A percentile compares a stretch with the other conserved stretches of the same genome.
phyloP scores from a whole-genome alignment of 2,113 vertebrate genomes.

The Entosphenus tridentatus region DNA sequence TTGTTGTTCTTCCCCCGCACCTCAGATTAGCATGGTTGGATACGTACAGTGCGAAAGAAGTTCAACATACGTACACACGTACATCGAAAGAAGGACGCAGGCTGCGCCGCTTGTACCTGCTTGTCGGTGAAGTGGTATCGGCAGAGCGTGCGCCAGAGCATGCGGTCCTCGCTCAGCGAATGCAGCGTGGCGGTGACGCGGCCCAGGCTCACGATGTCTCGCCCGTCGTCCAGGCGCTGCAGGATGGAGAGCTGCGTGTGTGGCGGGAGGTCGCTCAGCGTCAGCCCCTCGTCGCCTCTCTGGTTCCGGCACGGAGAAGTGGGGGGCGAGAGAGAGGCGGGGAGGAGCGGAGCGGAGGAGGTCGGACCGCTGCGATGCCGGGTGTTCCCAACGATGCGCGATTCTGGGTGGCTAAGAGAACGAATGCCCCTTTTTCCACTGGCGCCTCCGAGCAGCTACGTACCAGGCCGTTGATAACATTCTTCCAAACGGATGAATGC shows the following conservation, averaged over 20 bases:
- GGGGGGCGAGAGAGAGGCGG: background rate
- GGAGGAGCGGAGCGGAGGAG: background rate
- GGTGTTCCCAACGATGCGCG: too few relatives aligned
- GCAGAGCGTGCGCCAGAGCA: constrained; percentile 1
- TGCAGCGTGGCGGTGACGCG: background rate
- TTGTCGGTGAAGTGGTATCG: constrained; percentile 3
- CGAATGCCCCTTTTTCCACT: too few relatives aligned
- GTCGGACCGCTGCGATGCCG: too few relatives aligned
- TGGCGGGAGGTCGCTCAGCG: constrained; percentile 3
- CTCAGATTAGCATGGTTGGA: too few relatives aligned
- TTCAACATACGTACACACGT: too few relatives aligned
- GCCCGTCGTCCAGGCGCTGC: constrained; percentile 4
- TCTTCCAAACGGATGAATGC: too few relatives aligned
- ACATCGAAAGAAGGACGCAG: too few relatives aligned
- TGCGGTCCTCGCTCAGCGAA: background rate
- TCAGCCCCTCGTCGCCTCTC: constrained; percentile 6
- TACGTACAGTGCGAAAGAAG: too few relatives aligned
- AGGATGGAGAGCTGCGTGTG: background rate
- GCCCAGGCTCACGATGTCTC: constrained; percentile 1
- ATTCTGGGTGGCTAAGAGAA: too few relatives aligned
- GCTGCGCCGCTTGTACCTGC: background rate
- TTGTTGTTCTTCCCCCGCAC: too few relatives aligned
- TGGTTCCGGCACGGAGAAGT: background rate
- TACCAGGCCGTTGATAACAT: too few relatives aligned
- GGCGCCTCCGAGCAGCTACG: too few relatives aligned